A percentile compares a stretch with the other conserved stretches of the same genome.
These are phyloP conservation scores for Philereme transversata DNA, from an alignment of 2,888 invertebrate species.

Conservation along the genomic window DNA sequence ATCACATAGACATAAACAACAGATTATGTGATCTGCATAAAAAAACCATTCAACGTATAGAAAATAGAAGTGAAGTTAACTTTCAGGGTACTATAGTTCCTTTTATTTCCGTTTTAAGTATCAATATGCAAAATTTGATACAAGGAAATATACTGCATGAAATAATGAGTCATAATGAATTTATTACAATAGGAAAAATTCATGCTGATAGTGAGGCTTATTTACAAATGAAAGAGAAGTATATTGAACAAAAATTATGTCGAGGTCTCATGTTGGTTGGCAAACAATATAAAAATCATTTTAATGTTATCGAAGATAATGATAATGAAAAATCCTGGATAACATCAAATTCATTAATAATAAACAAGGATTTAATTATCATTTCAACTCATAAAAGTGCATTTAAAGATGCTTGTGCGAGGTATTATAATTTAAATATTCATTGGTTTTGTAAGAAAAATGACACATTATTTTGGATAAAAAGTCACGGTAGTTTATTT, in stretches of 20 bases:
- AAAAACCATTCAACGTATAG: conserved; percentile 4
- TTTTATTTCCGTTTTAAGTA: conserved; percentile 7
- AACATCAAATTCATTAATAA: not conserved
- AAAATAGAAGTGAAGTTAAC: not conserved
- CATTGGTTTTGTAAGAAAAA: conserved; percentile 13
- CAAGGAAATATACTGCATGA: conserved; percentile 6
- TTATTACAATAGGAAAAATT: conserved; percentile 12
- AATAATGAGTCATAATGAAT: not conserved
- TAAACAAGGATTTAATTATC: conserved; percentile 10
- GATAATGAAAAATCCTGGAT: not conserved
- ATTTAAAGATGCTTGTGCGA: conserved; percentile 3
- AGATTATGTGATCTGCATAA: conserved; percentile 9
- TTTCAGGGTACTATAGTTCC: conserved; percentile 13
- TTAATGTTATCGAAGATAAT: conserved; percentile 4
- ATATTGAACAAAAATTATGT: conserved; percentile 5
- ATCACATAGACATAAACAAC: conserved; percentile 4
- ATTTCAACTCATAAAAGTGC: conserved; percentile 5
- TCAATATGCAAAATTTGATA: conserved; percentile 5
- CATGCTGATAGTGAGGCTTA: not conserved
- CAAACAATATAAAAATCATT: not conserved
- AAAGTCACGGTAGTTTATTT: conserved; percentile 8
- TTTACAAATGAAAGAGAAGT: not conserved
- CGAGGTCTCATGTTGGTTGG: conserved; percentile 4
- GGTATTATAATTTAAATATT: conserved; percentile 3
- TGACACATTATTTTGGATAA: conserved; percentile 6